Base-by-base conservation (phyloP, 2,113 vertebrate genomes). In the Ptyas mucosa region DNA sequence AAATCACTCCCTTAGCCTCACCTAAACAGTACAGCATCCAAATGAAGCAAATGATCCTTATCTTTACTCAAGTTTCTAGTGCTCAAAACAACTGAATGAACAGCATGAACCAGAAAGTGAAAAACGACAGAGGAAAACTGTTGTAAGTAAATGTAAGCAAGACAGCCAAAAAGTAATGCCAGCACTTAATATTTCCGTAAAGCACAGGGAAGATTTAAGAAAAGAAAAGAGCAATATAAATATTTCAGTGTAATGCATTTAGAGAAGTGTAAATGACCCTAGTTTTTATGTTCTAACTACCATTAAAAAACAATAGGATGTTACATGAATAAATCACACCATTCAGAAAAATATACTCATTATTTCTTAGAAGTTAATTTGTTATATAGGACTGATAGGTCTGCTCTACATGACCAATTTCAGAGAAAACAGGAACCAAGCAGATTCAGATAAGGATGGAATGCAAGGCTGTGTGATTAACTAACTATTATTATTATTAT, bases 371-470 rank as follows among this genome's bases (percentile, higher is more conserved):
- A 85, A 94, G 81, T 92, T 26, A 53, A 90, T 93, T 89, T 92
- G 93, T 88, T 89, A 85, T 46, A 39, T 5, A 92, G 52, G 24
- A 89, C 9, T 89, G 21, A 15, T 0, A 39, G 69, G 15, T 39
- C 7, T 81, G 6, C n/a, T 39, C 69, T 81, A 18, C 75, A 39
- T 21, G 8, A 81, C 18, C 75, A 81, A 20, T 8, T 81, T 81
- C 75, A 81, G 92, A 46, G 90, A 94, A 93, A 92, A 90, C n/a
- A 64, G 49, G 64, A 91, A 89, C 92, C 53, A 89, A 87, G 92
- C 93, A 88, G 94, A 96, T 95, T 94, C 93, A 94, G 90, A 92
- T 95, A 93, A 96, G 34, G 58, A 95, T 54, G 8, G 85, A 94
- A 18, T 81, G 69, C 69, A 39, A 81, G 95, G 95, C 94, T 92